Conservation (phyloP, 2,113 vertebrate species). For the Lampris incognitus region DNA sequence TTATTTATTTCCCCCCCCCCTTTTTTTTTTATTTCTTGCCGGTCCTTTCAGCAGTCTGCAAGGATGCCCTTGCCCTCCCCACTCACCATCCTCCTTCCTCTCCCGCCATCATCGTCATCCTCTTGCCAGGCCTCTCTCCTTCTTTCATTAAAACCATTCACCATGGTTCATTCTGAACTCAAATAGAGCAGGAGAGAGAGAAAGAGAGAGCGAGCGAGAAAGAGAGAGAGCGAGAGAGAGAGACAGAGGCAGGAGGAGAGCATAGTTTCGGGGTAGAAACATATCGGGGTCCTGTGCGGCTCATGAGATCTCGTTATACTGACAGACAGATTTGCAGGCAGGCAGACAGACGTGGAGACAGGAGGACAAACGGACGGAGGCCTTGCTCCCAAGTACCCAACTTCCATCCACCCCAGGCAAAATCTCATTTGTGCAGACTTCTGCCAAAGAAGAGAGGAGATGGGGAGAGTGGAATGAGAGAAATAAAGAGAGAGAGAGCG, state of each 20-base stretch:
- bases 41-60: constrained; percentile 59
- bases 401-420: constrained; percentile 64
- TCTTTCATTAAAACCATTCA: constrained; percentile 80
- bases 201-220: constrained; percentile 26
- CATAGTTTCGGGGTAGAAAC: constrained; percentile 40
- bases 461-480: constrained; percentile 57
- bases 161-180: constrained; percentile 59
- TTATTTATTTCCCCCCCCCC: constrained; percentile 48
- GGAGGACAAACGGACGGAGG: constrained; percentile 25
- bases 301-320: constrained; percentile 58
- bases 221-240: constrained; percentile 39
- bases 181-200: constrained; percentile 62
- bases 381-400: constrained; percentile 33
- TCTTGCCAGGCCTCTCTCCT: neutral
- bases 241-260: constrained; percentile 19
- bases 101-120: neutral
- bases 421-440: constrained; percentile 85
- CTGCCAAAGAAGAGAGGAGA: constrained; percentile 74
- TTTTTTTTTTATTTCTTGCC: constrained; percentile 61
- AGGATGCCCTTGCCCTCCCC: constrained; percentile 64
- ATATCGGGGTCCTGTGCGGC: constrained; percentile 45
- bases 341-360: neutral
- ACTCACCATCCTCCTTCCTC: constrained; percentile 19
- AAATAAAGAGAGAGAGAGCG: constrained; percentile 52
- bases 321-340: constrained; percentile 41